Conservation (phyloP, 2,888 invertebrate genomes). For the Agrilus cyanescens region DNA sequence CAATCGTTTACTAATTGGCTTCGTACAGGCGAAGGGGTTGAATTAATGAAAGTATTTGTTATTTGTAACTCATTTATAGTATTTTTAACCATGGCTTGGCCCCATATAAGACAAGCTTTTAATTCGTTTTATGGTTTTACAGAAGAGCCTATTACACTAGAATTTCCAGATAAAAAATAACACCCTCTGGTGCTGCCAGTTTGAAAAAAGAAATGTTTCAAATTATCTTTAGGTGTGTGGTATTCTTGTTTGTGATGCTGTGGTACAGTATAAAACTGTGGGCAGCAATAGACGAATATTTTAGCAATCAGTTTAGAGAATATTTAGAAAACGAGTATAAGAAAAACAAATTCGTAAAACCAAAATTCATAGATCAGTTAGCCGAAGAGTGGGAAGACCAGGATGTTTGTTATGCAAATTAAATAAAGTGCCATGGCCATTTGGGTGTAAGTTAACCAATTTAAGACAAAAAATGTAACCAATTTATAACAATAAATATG, state of each 20-base stretch:
- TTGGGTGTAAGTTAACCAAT: too few relatives aligned
- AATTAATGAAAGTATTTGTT: slow-evolving; percentile 72
- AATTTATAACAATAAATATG: too few relatives aligned
- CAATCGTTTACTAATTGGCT: slow-evolving; percentile 31
- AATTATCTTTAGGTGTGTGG: slow-evolving; percentile 48
- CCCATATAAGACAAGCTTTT: slow-evolving; percentile 51
- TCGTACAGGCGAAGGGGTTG: slow-evolving; percentile 49
- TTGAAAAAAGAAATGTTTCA: slow-evolving; percentile 44
- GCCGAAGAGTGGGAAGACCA: too few relatives aligned
- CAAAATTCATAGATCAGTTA: too few relatives aligned
- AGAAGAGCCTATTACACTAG: background rate
- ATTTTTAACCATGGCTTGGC: slow-evolving; percentile 61
- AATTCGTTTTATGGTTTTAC: slow-evolving; percentile 31
- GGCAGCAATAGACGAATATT: slow-evolving; percentile 63
- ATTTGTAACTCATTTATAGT: slow-evolving; percentile 63
- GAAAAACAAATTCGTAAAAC: slow-evolving; percentile 16
- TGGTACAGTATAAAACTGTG: slow-evolving; percentile 62
- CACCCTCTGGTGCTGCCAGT: background rate
- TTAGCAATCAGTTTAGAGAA: slow-evolving; percentile 56
- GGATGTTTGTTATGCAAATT: too few relatives aligned
- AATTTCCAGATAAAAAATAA: slow-evolving; percentile 4
- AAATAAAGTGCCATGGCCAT: too few relatives aligned
- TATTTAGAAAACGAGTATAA: slow-evolving; percentile 40
- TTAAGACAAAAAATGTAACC: too few relatives aligned
- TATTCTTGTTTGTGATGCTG: slow-evolving; percentile 53